Base-by-base conservation (phyloP, 2,888 invertebrate species). In the Pelosia muscerda region DNA sequence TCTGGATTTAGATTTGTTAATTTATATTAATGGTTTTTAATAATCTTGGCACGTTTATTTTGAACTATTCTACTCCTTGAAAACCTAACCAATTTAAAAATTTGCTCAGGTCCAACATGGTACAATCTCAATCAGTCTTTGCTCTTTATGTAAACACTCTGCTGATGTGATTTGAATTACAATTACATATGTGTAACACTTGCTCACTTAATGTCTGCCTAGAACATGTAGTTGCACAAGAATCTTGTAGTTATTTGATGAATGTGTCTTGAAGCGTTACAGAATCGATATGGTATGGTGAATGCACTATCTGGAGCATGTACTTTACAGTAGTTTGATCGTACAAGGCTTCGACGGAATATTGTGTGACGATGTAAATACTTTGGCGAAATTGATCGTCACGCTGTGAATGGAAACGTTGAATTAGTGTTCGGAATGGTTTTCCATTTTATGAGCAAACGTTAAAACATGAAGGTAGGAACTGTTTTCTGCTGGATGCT, bases 191-290 rank as follows among this genome's bases (percentile, higher is more conserved):
- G 66, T 76, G 74, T 76, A 78, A 75, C 75, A 79, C 75, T 79
- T 79, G 77, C 73, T 75, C 70, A 42, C 73, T 60, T 76, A 80
- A 77, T 78, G 74, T 75, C 74, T 74, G 74, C 74, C 74, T 74
- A 34, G 73, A 76, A 75, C 74, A 72, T 66, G 63, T 73, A 66
- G 73, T 54, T 64, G 13, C 28, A 66, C 59, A 62, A 66, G 73
- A 78, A 76, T 69, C 69, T 78, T 78, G 71, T 64, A 72, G 81
- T 83, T 85, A 86, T 87, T 88, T 86, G 84, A 86, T 81, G 84
- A 84, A 87, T 86, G 84, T 73, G 72, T 76, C 81, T 87, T 86
- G 85, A 84, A 86, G 86, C 80, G 68, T 71, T 75, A 86, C 83
- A 83, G 86, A 87, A 85, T 85, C 83, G 82, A 84, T 81, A 81